Evolutionary conservation across 2,888 invertebrate species (phyloP), one percentile per base, ranked within the genome.

Genomic region (Acleris holmiana): DNA sequence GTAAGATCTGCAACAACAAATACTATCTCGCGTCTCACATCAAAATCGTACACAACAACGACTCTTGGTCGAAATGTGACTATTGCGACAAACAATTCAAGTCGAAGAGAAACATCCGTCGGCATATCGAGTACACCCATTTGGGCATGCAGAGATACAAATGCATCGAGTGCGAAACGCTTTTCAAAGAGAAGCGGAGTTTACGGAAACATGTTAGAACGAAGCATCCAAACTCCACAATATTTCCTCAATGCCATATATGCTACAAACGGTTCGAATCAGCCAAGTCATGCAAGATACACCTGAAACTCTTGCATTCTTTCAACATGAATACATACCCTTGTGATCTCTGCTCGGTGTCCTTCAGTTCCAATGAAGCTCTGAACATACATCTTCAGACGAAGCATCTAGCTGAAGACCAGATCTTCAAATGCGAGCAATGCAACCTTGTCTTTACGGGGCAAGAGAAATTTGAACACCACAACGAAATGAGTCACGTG

Each of bases 161-260:
- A 54, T 91, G 90, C 56, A 76, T 88, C 0, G 89, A 89, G 67
- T 91, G 90, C 10, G 89, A 86, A 19, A 88, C 86, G 0, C 66
- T 89, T 0, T 90, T 90, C 47, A 91, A 90, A 76, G 90, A 90
- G 58, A 89, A 89, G 67, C 72, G 90, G 0, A 90, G 86, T 51
- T 67, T 91, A 0, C 68, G 91, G 0, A 91, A 90, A 29, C 90
- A 91, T 58, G 85, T 91, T 0, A 74, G 90, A 0, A 80, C 83
- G 0, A 90, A 89, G 61, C 90, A 91, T 66, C 83, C 89, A 0
- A 74, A 89, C 44, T 90, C 91, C 0, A 69, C 79, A 0, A 65
- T 74, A 0, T 91, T 91, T 17, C 89, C 91, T 0, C 87, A 89
- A 56, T 91, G 90, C 49, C 89, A 89, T 51, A 83, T 90, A 0